phyloP scores from a whole-genome alignment of 2,888 invertebrate species.

The Sminthurides aquaticus region DNA sequence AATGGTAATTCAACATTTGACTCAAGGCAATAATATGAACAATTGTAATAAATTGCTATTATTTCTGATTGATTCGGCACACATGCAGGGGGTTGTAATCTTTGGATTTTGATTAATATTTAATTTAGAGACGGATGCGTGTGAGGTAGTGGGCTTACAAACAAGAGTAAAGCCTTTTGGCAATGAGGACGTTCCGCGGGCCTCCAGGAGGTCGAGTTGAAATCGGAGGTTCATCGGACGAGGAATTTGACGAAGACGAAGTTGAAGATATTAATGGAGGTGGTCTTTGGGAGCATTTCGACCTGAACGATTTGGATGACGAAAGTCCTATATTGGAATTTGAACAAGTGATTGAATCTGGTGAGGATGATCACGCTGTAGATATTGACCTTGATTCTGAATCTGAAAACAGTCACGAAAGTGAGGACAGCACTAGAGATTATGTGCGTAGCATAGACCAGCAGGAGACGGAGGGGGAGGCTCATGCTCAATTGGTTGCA shows the following conservation, averaged over 20 bases:
- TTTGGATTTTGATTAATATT: too few species aligned
- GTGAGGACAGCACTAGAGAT: not conserved
- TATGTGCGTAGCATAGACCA: not conserved
- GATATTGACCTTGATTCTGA: constrained; percentile 7
- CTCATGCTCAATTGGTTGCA: not conserved
- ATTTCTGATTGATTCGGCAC: too few species aligned
- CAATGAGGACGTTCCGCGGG: constrained; percentile 17
- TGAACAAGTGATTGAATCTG: not conserved
- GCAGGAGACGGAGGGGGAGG: not conserved
- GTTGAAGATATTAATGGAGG: not conserved
- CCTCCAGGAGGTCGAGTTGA: constrained; percentile 3
- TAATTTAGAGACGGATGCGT: too few species aligned
- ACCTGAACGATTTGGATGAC: not conserved
- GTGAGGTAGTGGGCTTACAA: too few species aligned
- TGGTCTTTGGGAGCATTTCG: not conserved
- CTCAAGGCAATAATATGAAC: too few species aligned
- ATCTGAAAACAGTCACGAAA: not conserved
- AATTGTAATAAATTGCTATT: too few species aligned
- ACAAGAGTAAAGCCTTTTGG: too few species aligned
- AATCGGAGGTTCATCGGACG: constrained; percentile 9
- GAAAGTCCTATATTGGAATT: not conserved
- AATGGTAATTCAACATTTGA: too few species aligned
- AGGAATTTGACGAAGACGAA: constrained; percentile 9
- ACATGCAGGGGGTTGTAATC: too few species aligned
- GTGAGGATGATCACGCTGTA: not conserved